Base-by-base conservation (phyloP, 2,113 vertebrate genomes). In the Taxidea taxus region DNA sequence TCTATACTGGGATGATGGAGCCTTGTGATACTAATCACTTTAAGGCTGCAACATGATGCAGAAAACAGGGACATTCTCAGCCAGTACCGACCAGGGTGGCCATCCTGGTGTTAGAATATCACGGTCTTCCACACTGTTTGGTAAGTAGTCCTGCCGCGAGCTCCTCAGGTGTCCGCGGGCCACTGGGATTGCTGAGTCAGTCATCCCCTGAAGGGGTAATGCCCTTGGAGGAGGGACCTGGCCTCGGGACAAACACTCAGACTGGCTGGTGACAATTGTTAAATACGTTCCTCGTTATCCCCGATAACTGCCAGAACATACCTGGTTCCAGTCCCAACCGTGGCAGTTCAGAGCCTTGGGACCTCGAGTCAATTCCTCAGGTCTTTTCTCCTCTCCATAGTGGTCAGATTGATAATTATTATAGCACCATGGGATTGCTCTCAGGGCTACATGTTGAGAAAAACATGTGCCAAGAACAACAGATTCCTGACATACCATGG, bases 1-100 rank as follows among this genome's bases (percentile, higher is more conserved):
- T 60, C 16, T 34, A 0, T 2, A 0, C 4, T 27, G 34, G n/a
- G 16, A 29, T 37, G 34, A 4, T n/a, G 4, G 47, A 4, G 23
- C 20, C 34, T 44, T 34, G 13, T 8, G 2, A 54, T 29, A 6
- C 0, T 29, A 21, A 39, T 74, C 31, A 14, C 37, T 62, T 72
- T n/a, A 95, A 81, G 31, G 47, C 37, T 31, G 1, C 14, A 5
- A 34, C 62, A 56, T 39, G 39, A 10, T 20, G 2, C 13, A 1
- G 13, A 54, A 47, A 44, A 5, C 37, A 56, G 51, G 68, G 12
- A 6, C 31, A 9, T 25, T 81, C 37, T 74, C 10, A 13, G 18
- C 23, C 13, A n/a, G 11, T 16, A 20, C 15, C 49, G 7, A 37
- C 18, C 3, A 72, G n/a, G 20, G 39, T 44, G n/a, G 25, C 25